Evolutionary conservation across 2,888 invertebrate genomes (phyloP).

Genomic region (Drosophila setosimentum): DNA sequence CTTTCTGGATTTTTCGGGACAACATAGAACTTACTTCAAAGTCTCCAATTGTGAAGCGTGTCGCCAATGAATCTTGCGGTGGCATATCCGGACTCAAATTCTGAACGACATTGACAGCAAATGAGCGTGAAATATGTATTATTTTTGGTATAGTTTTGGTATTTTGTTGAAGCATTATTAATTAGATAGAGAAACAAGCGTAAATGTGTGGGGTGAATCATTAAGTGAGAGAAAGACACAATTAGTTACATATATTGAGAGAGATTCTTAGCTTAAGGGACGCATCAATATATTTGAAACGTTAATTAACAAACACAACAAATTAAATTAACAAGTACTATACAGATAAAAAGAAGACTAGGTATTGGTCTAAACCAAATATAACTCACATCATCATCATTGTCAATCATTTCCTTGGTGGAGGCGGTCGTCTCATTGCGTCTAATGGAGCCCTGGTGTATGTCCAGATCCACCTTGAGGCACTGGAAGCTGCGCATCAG

Average conservation of each 20-base stretch:
- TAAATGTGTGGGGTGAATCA: conserved; percentile 48
- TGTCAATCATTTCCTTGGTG: conserved; percentile 97
- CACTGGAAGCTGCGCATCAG: conserved; percentile 95
- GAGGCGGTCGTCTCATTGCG: conserved; percentile 97
- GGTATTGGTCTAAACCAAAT: background rate
- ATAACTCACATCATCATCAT: conserved; percentile 93
- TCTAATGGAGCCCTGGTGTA: conserved; percentile 96
- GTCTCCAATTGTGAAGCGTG: conserved; percentile 91
- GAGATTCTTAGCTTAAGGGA: conserved; percentile 59
- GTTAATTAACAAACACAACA: conserved; percentile 58
- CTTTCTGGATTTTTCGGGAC: conserved; percentile 26
- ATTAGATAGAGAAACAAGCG: conserved; percentile 65
- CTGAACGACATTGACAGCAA: conserved; percentile 83
- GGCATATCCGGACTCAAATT: conserved; percentile 88
- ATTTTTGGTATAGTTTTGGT: conserved; percentile 32
- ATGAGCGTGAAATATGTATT: conserved; percentile 58
- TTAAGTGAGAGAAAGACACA: conserved; percentile 76
- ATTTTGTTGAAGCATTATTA: conserved; percentile 62
- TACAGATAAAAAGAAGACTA: conserved; percentile 12
- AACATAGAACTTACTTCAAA: conserved; percentile 89
- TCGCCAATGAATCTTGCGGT: conserved; percentile 87
- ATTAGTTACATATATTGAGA: conserved; percentile 71
- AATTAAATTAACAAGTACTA: conserved; percentile 27
- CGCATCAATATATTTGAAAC: conserved; percentile 11
- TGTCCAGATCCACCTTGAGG: conserved; percentile 94